Conservation (phyloP, 2,888 invertebrate species). For the Drymonia ruficornis region DNA sequence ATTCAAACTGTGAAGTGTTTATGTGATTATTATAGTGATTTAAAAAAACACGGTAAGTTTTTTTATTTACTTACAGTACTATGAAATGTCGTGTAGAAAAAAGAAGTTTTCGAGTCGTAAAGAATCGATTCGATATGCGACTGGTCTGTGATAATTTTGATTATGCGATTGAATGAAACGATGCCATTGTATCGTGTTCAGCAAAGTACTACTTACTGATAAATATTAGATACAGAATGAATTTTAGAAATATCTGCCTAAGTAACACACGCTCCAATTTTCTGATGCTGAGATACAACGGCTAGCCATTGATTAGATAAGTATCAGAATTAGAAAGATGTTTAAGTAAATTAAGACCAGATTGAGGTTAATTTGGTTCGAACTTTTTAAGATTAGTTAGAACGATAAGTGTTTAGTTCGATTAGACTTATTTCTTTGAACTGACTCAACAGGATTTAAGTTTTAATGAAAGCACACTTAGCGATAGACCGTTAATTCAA, state of each 20-base stretch:
- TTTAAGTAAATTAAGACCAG: no score
- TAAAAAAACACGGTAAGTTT: not conserved
- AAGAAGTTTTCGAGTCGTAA: not conserved
- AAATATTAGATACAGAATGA: no score
- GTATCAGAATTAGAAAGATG: no score
- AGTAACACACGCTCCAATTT: no score
- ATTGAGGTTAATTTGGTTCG: no score
- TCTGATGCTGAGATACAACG: no score
- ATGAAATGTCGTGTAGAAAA: not conserved
- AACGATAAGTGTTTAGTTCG: no score
- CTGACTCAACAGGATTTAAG: not conserved
- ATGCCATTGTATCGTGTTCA: not conserved
- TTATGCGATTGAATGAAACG: not conserved
- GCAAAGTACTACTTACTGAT: no score
- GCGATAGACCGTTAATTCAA: not conserved
- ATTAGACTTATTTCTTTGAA: no score
- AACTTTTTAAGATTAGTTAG: no score
- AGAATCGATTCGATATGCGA: not conserved
- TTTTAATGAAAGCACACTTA: not conserved
- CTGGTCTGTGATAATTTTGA: not conserved
- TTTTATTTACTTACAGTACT: not conserved
- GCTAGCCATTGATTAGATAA: no score
- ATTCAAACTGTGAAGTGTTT: not conserved
- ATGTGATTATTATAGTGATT: not conserved
- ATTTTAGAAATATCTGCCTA: no score